Base-by-base conservation (phyloP, 2,888 invertebrate species). In the Cepaea hortensis region DNA sequence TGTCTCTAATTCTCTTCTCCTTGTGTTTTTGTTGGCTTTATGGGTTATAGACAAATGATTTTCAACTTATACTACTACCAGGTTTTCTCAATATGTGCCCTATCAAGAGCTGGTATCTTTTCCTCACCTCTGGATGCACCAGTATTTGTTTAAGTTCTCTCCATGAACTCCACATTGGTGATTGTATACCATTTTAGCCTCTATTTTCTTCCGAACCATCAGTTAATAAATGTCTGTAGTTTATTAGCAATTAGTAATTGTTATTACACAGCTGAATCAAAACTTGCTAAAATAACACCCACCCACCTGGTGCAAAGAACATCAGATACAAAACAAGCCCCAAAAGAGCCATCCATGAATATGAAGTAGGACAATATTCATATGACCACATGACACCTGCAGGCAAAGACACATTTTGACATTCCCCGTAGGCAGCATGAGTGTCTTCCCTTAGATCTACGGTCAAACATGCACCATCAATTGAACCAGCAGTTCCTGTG, bases 251-350 rank as follows among this genome's bases (percentile, higher is more conserved):
- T 35, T 35, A 35, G 35, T 35, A 20, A 68, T 5, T n/a, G 1
- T 68, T 68, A 68, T n/a, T 68, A 15, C 5, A 68, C 5, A 15
- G n/a, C 20, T 48, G 46, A 20, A 35, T 15, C 35, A 7, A 48
- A 18, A 46, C 9, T 46, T 13, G 13, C 46, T 46, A 75, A 35
- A 46, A n/a, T 48, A 7, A 62, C 3, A 3, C 3, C 18, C n/a
- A 70, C 68, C 48, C 81, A 93, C 93, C 93, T 88, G 95, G 95
- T 46, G 95, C 95, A 92, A 95, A 95, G 89, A 93, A 95, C 89
- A 95, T 92, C n/a, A 95, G 93, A 90, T 95, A 95, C 18, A 95
- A 85, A 7, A 93, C 92, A 11, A 95, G 91, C 3, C 95, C 95
- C 0, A 93, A 80, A 20, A 95, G 92, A 4, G 94, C 93, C 88